A percentile compares a stretch with the other conserved stretches of the same genome.
phyloP scores from a whole-genome alignment of 2,888 invertebrate species.

The Himalopsyche tibetana region DNA sequence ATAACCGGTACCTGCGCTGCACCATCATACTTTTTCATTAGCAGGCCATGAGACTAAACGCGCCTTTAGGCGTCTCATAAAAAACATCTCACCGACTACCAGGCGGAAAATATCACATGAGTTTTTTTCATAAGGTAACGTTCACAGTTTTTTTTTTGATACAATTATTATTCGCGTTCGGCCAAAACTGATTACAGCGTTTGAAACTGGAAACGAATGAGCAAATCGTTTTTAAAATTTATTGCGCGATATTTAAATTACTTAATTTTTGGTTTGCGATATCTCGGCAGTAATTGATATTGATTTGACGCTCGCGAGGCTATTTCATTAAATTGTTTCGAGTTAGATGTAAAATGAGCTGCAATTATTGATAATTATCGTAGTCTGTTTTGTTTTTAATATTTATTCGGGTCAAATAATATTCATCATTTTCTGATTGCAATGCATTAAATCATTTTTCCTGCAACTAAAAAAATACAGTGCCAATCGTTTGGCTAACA shows the following conservation, averaged over 20 bases:
- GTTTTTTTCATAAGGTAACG: constrained; percentile 27
- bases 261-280: constrained; percentile 13
- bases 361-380: constrained; percentile 12
- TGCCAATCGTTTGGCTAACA: too few relatives aligned
- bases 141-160: constrained; percentile 25
- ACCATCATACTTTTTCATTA: constrained; percentile 39
- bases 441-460: too few relatives aligned
- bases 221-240: constrained; percentile 17
- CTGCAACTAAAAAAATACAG: too few relatives aligned
- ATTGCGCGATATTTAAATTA: constrained; percentile 29
- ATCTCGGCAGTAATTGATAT: constrained; percentile 8
- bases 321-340: constrained; percentile 22
- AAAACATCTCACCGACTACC: constrained; percentile 35
- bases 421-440: too few relatives aligned
- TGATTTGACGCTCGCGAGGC: constrained; percentile 1
- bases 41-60: constrained; percentile 39
- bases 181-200: constrained; percentile 8
- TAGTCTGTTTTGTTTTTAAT: neutral
- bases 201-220: neutral
- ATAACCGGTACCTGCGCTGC: neutral
- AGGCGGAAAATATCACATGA: constrained; percentile 42
- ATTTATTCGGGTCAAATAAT: neutral
- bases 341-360: neutral
- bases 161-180: constrained; percentile 1
- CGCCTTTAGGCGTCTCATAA: constrained; percentile 34